phyloP scores from a whole-genome alignment of 2,113 vertebrate species.

The Mungos mungo region DNA sequence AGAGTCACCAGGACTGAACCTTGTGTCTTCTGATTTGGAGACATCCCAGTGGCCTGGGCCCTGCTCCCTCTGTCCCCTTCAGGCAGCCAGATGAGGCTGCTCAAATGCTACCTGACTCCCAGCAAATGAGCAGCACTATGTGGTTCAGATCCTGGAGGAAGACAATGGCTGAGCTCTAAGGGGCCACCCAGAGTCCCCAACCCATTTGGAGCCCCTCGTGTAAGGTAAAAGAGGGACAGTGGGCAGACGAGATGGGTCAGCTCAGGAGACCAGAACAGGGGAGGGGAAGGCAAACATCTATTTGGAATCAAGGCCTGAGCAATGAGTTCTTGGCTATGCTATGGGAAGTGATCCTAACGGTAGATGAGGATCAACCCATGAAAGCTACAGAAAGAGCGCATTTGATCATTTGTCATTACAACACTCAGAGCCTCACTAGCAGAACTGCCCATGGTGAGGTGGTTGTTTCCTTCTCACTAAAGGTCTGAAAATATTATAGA shows the following conservation, averaged over 20 bases:
- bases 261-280: neutral
- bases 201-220: neutral
- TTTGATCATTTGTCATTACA: neutral
- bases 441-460: neutral
- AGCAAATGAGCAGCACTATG: accelerated
- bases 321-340: neutral
- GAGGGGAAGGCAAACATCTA: neutral
- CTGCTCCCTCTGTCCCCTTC: neutral
- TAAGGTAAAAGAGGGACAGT: neutral
- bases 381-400: neutral
- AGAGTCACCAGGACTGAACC: neutral
- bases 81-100: neutral
- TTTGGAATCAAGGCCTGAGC: neutral
- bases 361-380: too few relatives aligned
- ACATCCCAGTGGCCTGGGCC: neutral
- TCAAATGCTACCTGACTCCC: neutral
- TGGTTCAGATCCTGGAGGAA: neutral
- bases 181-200: neutral
- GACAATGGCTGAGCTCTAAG: neutral
- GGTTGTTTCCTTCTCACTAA: neutral
- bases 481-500: neutral
- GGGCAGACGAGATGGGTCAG: neutral
- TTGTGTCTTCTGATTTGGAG: neutral
- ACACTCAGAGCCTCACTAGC: neutral
- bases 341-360: neutral